Evolutionary conservation across 2,888 invertebrate species (phyloP).

Genomic region (Tetropium fuscum): DNA sequence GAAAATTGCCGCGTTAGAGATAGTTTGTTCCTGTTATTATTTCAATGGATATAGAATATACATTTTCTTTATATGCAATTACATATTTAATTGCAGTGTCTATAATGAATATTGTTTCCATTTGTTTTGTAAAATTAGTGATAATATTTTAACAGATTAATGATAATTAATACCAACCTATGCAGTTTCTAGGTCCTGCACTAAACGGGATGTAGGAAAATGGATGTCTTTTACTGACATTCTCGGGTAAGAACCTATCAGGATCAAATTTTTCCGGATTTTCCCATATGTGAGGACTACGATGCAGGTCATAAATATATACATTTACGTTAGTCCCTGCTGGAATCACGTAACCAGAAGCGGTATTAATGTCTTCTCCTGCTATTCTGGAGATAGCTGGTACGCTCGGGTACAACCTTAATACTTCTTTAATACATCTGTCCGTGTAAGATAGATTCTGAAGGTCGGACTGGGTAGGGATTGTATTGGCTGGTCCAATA

Average conservation of each 20-base stretch:
- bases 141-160: too few relatives aligned
- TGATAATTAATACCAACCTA: too few relatives aligned
- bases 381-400: conserved; percentile 70
- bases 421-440: conserved; percentile 74
- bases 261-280: conserved; percentile 58
- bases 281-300: conserved; percentile 64
- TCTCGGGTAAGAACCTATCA: conserved; percentile 63
- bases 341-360: conserved; percentile 61
- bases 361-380: conserved; percentile 44
- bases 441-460: conserved; percentile 68
- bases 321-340: conserved; percentile 36
- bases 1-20: too few relatives aligned
- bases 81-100: too few relatives aligned
- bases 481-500: conserved; percentile 57
- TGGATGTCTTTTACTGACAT: conserved; percentile 60
- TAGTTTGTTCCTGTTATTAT: too few relatives aligned
- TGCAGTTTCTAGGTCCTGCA: conserved; percentile 64
- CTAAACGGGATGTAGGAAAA: conserved; percentile 64
- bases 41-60: too few relatives aligned
- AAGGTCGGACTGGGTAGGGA: conserved; percentile 69
- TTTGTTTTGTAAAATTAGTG: too few relatives aligned
- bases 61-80: too few relatives aligned
- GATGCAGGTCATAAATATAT: conserved; percentile 63
- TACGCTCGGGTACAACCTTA: conserved; percentile 76
- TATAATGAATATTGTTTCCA: too few relatives aligned